Evolutionary conservation across 2,113 vertebrate genomes (phyloP), one percentile per base, ranked within the genome.

Genomic region (Mugil cephalus): DNA sequence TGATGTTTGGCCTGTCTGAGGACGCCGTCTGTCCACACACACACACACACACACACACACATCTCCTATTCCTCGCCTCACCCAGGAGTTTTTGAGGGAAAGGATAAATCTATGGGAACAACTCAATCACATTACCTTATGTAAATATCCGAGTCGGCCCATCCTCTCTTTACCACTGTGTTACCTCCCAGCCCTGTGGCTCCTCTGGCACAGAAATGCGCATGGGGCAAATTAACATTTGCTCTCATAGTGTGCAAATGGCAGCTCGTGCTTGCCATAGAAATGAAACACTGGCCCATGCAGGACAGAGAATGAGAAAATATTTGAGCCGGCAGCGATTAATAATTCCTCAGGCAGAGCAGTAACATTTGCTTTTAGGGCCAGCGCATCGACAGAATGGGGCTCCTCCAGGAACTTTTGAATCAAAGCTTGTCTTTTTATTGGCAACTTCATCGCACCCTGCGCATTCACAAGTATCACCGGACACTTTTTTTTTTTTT

Each of bases 51-150:
- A 53, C 6, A 35, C 47, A 47, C 6, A 40, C 19, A 69, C 19
- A 71, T 38, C 42, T 61, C 10, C 45, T 65, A 69, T 77, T 72
- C 67, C 47, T 56, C 62, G 21, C 46, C 40, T 67, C 39, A 86
- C 84, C 66, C 75, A 34, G 47, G 77, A 61, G 80, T 66, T 87
- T 76, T 66, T 50, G 67, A 72, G 77, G 48, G 46, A 82, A 74
- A 81, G 83, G 79, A 86, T 73, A 84, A 89, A 92, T 92, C 81
- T 80, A 84, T 88, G 84, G 62, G 83, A 90, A 92, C 84, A 87
- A 92, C 88, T 94, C 92, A 92, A 93, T 94, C 91, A 91, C 89
- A 94, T 93, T 93, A 91, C 86, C 89, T 86, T 92, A 92, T 89
- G 88, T 93, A 94, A 94, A 94, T 91, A 93, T 86, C 67, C 83